Percentiles rank a stretch among this genome's conserved stretches.
Evolutionary conservation across 1,140 invertebrate species (phyloP).

Genomic region (Drosophila eugracilis): DNA sequence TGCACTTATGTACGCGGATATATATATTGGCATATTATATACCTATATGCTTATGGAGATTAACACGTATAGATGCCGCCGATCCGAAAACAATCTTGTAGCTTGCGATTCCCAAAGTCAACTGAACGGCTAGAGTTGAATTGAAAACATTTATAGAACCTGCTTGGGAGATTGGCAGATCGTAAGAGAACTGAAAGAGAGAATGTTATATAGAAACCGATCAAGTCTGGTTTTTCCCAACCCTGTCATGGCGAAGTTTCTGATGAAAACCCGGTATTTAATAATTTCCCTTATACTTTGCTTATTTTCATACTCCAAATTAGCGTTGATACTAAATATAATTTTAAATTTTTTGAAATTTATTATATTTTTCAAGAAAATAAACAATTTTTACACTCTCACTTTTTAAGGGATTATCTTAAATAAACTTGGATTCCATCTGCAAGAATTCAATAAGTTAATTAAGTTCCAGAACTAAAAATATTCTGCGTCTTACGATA

Average conservation of each 20-base stretch:
- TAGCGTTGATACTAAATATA: too few relatives aligned
- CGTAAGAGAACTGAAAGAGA: not conserved
- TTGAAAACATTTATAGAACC: conserved; percentile 55
- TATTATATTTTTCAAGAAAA: too few relatives aligned
- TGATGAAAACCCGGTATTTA: too few relatives aligned
- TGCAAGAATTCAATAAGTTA: not conserved
- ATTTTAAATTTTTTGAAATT: too few relatives aligned
- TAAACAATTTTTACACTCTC: too few relatives aligned
- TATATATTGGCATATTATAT: conserved; percentile 9
- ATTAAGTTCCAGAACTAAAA: not conserved
- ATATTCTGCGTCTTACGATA: not conserved
- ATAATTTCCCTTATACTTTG: too few relatives aligned
- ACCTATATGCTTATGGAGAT: conserved; percentile 1
- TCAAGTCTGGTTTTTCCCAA: conserved; percentile 1
- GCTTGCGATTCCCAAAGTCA: conserved; percentile 8
- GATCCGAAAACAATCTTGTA: conserved; percentile 9
- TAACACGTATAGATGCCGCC: not conserved
- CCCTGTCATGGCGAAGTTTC: too few relatives aligned
- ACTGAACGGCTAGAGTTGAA: conserved; percentile 36
- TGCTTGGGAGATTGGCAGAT: conserved; percentile 28
- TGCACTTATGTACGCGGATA: conserved; percentile 20
- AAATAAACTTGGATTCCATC: conserved; percentile 1
- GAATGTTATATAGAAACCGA: not conserved
- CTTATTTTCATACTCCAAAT: too few relatives aligned
- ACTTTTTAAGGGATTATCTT: too few relatives aligned